Evolutionary conservation across 2,113 vertebrate genomes (phyloP).

Genomic region (Sorex fumeus): DNA sequence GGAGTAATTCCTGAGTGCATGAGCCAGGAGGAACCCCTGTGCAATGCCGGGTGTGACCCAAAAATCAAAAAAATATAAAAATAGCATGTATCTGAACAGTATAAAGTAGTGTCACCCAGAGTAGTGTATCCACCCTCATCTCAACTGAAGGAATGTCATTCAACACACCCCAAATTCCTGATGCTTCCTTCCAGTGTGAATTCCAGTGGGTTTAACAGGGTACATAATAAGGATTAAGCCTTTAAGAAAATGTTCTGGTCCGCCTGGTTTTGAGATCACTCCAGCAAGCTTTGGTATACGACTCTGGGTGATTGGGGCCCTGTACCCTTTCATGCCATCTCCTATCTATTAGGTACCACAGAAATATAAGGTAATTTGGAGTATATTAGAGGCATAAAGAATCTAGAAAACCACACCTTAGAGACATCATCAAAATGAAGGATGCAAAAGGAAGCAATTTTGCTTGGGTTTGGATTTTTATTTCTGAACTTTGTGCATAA

Average conservation of each 20-base stretch:
- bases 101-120: background rate
- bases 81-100: background rate
- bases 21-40: no score
- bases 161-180: background rate
- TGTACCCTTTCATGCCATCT: constrained; percentile 69
- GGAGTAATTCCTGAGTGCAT: no score
- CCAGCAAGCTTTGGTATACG: constrained; percentile 67
- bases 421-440: constrained; percentile 84
- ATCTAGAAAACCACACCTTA: constrained; percentile 76
- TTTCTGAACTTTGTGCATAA: constrained; percentile 80
- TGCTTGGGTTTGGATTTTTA: constrained; percentile 77
- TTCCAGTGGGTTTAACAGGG: constrained; percentile 40
- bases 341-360: constrained; percentile 73
- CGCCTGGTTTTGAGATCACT: constrained; percentile 58
- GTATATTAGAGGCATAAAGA: constrained; percentile 77
- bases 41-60: no score
- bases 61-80: no score
- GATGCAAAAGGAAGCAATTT: constrained; percentile 82
- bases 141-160: background rate
- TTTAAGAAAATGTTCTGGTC: constrained; percentile 56
- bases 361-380: constrained; percentile 82
- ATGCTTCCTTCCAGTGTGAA: constrained; percentile 46
- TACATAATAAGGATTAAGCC: background rate
- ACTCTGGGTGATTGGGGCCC: constrained; percentile 63
- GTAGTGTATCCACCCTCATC: background rate